These are phyloP conservation scores for Dioctria rufipes DNA, from an alignment of 2,888 invertebrate species.

Conservation along the genomic window DNA sequence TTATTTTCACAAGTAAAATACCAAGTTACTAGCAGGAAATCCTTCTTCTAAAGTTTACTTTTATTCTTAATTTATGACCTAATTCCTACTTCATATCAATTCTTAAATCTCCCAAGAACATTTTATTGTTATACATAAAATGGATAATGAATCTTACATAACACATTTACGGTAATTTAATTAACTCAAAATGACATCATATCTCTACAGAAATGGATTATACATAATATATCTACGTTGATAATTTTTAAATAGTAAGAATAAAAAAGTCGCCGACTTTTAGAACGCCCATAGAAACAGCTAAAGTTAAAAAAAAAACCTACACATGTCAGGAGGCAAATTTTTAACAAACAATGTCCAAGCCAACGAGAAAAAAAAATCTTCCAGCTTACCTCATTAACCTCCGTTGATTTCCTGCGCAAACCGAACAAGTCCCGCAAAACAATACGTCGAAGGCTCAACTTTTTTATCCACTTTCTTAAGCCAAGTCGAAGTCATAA, in stretches of 20 bases:
- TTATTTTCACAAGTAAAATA: no score
- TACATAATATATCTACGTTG: neutral
- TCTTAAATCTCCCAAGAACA: neutral
- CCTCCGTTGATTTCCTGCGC: constrained; percentile 63
- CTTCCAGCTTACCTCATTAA: constrained; percentile 63
- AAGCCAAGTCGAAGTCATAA: constrained; percentile 20
- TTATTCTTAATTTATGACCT: no score
- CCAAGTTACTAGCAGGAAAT: no score
- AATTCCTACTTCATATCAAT: neutral
- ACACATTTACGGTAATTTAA: neutral
- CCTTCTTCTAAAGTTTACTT: no score
- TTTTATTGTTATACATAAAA: neutral
- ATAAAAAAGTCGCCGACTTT: neutral
- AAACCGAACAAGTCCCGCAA: constrained; percentile 18
- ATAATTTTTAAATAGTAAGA: neutral
- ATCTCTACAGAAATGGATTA: neutral
- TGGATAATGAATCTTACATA: neutral
- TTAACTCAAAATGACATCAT: constrained; percentile 35
- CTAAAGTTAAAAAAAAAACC: neutral
- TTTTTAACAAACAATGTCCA: neutral
- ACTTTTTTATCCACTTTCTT: constrained; percentile 36
- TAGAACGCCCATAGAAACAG: neutral
- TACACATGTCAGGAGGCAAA: constrained; percentile 22
- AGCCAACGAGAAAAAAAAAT: constrained; percentile 9
- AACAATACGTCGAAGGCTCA: constrained; percentile 48